Evolutionary conservation across 2,888 invertebrate genomes (phyloP).

Genomic region (Tubulanus polymorphus): DNA sequence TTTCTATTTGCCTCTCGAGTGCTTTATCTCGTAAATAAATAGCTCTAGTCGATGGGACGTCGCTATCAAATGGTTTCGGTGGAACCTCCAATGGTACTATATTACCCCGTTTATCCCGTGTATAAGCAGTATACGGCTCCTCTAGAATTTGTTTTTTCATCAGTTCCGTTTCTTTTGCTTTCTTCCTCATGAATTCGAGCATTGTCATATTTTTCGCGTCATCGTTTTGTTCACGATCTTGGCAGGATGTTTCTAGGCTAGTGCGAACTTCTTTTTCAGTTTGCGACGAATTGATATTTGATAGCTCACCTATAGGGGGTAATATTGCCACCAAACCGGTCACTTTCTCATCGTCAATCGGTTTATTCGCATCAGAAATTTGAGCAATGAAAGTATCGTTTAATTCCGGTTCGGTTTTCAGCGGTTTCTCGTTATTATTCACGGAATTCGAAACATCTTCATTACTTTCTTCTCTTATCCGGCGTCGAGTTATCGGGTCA

Average conservation of each 20-base stretch:
- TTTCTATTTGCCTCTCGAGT: background rate
- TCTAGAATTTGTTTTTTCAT: background rate
- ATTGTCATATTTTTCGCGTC: background rate
- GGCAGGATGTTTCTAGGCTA: too few species aligned
- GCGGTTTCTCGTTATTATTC: too few species aligned
- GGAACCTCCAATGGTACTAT: background rate
- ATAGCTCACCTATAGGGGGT: background rate
- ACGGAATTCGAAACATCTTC: too few species aligned
- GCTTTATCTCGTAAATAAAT: background rate
- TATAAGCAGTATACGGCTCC: background rate
- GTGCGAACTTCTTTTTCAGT: too few species aligned
- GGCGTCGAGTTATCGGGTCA: too few species aligned
- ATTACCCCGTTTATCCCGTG: background rate
- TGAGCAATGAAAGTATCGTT: too few species aligned
- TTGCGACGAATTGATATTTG: too few species aligned
- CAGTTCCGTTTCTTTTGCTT: background rate
- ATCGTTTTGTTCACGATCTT: too few species aligned
- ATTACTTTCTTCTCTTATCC: too few species aligned
- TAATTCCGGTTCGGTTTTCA: too few species aligned
- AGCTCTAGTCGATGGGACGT: background rate
- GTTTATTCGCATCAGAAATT: too few species aligned
- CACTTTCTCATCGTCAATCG: background rate
- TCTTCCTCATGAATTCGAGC: background rate
- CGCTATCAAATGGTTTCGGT: background rate
- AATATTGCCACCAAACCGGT: background rate